Evolutionary conservation across 2,113 vertebrate genomes (phyloP), one percentile per base, ranked within the genome.

Genomic region (Ceyx melanurus): DNA sequence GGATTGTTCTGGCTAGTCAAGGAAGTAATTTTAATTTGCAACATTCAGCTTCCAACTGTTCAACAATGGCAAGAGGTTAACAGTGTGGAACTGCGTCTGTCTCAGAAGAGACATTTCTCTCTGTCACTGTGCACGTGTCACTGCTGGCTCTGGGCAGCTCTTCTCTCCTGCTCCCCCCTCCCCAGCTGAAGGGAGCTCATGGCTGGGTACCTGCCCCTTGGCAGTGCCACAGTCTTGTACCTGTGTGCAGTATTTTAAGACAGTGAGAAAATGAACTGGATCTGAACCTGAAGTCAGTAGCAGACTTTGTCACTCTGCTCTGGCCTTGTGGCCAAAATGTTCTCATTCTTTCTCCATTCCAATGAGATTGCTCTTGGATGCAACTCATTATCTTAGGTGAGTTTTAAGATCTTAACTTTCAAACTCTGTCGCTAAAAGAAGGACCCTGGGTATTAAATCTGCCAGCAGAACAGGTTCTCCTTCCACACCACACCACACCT

Each of bases 11-110:
- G 89, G 61, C 66, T 67, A 91, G 82, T 66, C 92, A 92, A 86
- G 78, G 90, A 94, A 92, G 75, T 89, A 79, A 94, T 95, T 96
- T 82, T 94, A 90, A 92, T 96, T 94, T 94, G 86, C 83, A 81
- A 25, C 50, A 22, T 94, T 87, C 82, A 35, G 94, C 78, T 94
- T 92, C 90, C 92, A 89, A 73, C 86, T 75, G 72, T 86, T 93
- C 80, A 54, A 73, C 84, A 81, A 73, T 10, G 94, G 90, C 78
- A 71, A 68, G 90, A 95, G 82, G 84, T 83, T 95, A 96, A 95
- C 90, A 81, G 15, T 11, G 90, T 92, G 90, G 68, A 96, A 91
- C 93, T 84, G 79, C 56, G 82, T 53, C 84, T 88, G 1, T 0
- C 89, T 89, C 65, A 37, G 82, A 57, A 72, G 64, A 91, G 72